Evolutionary conservation across 1,140 invertebrate genomes (phyloP), one percentile per base, ranked within the genome.

Genomic region (Aphaenogaster floridana): DNA sequence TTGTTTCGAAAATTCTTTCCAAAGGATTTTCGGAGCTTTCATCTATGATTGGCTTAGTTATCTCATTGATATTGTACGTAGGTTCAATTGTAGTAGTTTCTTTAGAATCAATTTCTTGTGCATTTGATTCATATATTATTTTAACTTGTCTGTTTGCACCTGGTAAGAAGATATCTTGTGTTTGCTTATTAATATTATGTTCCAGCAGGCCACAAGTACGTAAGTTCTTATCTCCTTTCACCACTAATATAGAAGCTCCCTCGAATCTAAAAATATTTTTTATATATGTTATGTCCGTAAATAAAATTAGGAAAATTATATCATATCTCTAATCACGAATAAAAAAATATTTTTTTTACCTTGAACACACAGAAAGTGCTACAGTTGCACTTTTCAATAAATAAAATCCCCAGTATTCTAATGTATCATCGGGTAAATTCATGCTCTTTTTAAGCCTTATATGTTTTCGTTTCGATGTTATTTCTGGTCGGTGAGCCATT

Each of bases 371-470:
- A 89, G 97, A 97, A 9, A 98, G 94, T 69, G 96, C 96, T 2
- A 98, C 97, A 17, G 96, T 97, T 15, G 98, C 97, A 21, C 97
- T 98, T 93, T 97, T 96, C 36, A 98, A 96, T 17, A 98, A 94
- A 95, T 97, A 98, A 96, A 98, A 98, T 36, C 98, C 98, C 98
- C 98, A 98, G 94, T 98, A 98, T 94, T 98, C 98, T 52, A 98
- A 95, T 36, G 97, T 98, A 92, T 98, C 98, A 95, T 98, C 98
- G 1, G 97, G 97, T 88, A 98, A 94, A 11, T 95, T 96, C 97
- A 98, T 98, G 63, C 97, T 97, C 92, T 98, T 98, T 91, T 97
- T 97, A 91, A 98, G 95, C 86, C 96, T 95, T 89, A 98, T 97
- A 92, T 97, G 97, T 94, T 98, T 98, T 54, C 96, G 96, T 86